phyloP scores from a whole-genome alignment of 92 coral and sea anemone genomes.

The Paramuricea clavata region DNA sequence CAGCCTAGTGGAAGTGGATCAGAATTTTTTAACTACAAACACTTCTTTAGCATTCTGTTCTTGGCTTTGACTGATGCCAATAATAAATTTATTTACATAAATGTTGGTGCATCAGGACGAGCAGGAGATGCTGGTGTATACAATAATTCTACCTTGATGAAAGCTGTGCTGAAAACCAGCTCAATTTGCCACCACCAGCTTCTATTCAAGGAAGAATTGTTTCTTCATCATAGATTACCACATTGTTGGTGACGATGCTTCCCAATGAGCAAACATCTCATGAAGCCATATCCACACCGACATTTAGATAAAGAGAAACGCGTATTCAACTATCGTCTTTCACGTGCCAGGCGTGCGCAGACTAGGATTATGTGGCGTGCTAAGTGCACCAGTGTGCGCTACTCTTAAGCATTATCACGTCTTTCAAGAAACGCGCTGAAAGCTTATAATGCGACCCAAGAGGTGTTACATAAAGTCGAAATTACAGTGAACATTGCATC shows the following conservation, averaged over 20 bases:
- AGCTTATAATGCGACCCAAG: no score
- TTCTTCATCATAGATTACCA: conserved; percentile 16
- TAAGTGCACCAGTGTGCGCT: no score
- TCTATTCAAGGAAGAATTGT: background rate
- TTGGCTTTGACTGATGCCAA: background rate
- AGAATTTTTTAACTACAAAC: background rate
- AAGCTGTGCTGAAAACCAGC: background rate
- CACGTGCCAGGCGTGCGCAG: no score
- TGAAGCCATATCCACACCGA: conserved; percentile 44
- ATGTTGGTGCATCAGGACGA: background rate
- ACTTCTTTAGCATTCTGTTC: background rate
- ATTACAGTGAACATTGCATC: no score
- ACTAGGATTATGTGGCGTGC: no score
- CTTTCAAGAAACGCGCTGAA: no score
- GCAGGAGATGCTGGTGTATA: conserved; percentile 17
- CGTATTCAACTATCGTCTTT: conserved; percentile 23
- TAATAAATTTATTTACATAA: background rate
- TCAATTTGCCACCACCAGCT: background rate
- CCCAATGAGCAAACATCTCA: background rate
- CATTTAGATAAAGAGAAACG: conserved; percentile 19
- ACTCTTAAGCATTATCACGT: no score
- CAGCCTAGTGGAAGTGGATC: background rate
- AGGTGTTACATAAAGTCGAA: no score
- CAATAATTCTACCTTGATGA: background rate
- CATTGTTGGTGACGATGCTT: conserved; percentile 35